Conservation (phyloP, 2,888 invertebrate species). For the Torymus aiolomorphi region DNA sequence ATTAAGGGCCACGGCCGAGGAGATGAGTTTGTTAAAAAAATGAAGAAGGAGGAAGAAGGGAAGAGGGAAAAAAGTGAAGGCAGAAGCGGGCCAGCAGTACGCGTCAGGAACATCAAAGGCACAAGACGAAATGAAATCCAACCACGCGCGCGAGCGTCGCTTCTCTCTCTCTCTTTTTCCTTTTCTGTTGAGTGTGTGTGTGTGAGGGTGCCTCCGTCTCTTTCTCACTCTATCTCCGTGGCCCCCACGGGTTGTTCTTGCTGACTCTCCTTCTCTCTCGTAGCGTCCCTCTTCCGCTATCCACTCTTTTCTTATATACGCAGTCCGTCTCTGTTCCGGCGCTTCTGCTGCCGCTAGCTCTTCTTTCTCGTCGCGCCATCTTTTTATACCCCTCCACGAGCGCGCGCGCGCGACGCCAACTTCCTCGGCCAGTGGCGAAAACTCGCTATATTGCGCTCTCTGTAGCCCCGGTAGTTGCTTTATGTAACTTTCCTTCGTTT, state of each 20-base stretch:
- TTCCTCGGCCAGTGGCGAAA: slow-evolving; percentile 11
- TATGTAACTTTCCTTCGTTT: slow-evolving; percentile 20
- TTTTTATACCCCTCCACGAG: not conserved
- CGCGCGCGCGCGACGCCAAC: no score
- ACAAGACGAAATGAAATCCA: slow-evolving; percentile 76
- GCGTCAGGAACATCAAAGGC: slow-evolving; percentile 77
- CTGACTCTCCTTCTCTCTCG: slow-evolving; percentile 39
- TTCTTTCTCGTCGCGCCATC: slow-evolving; percentile 10
- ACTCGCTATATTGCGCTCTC: slow-evolving; percentile 4
- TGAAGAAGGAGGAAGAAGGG: slow-evolving; percentile 5
- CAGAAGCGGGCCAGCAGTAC: slow-evolving; percentile 76
- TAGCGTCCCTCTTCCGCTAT: slow-evolving; percentile 52
- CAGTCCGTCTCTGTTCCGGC: slow-evolving; percentile 46
- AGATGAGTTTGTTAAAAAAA: slow-evolving; percentile 76
- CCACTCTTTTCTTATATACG: slow-evolving; percentile 50
- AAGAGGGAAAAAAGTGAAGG: slow-evolving; percentile 63
- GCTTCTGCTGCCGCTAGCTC: slow-evolving; percentile 8
- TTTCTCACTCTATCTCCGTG: slow-evolving; percentile 28
- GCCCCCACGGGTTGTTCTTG: slow-evolving; percentile 45
- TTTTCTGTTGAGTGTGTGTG: not conserved
- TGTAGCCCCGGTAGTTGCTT: slow-evolving; percentile 12
- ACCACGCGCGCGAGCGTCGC: slow-evolving; percentile 63
- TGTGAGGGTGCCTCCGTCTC: not conserved
- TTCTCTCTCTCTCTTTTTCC: slow-evolving; percentile 38
- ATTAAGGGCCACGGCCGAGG: slow-evolving; percentile 73